Evolutionary conservation across 2,888 invertebrate species (phyloP).

Genomic region (Cantharis nigra): DNA sequence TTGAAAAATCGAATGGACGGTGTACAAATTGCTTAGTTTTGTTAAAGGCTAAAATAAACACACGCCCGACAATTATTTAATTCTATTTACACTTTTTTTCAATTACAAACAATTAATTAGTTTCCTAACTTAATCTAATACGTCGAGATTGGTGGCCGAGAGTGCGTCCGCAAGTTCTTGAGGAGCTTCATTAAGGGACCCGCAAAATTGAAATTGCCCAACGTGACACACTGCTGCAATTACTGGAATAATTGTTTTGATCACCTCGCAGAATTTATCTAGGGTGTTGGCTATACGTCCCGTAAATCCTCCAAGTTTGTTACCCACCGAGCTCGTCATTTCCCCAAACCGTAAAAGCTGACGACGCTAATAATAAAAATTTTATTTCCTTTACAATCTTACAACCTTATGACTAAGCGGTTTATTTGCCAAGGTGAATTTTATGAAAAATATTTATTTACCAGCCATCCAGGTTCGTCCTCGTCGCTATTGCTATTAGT

Average conservation of each 20-base stretch:
- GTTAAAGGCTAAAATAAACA: not conserved
- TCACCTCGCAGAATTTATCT: conserved; percentile 52
- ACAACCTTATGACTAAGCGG: not conserved
- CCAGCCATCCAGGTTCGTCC: conserved; percentile 49
- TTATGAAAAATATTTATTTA: conserved; percentile 30
- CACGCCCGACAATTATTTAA: not conserved
- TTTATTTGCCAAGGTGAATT: not conserved
- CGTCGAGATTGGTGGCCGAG: conserved; percentile 13
- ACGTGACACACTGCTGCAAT: conserved; percentile 53
- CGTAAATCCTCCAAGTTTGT: conserved; percentile 48
- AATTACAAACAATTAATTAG: not conserved
- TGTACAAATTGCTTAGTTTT: not conserved
- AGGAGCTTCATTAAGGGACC: conserved; percentile 47
- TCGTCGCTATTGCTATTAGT: conserved; percentile 20
- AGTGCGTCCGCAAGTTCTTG: conserved; percentile 34
- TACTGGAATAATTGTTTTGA: conserved; percentile 52
- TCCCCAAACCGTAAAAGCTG: conserved; percentile 48
- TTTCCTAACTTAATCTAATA: conserved; percentile 11
- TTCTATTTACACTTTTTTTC: not conserved
- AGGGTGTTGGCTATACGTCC: conserved; percentile 47
- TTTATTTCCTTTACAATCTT: not conserved
- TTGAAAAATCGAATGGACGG: conserved; percentile 4
- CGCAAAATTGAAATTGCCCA: conserved; percentile 53
- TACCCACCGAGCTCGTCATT: conserved; percentile 49
- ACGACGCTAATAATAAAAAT: conserved; percentile 42